These are phyloP conservation scores for Girardia tigrina DNA, from an alignment of 2,888 invertebrate genomes.

Conservation along the genomic window DNA sequence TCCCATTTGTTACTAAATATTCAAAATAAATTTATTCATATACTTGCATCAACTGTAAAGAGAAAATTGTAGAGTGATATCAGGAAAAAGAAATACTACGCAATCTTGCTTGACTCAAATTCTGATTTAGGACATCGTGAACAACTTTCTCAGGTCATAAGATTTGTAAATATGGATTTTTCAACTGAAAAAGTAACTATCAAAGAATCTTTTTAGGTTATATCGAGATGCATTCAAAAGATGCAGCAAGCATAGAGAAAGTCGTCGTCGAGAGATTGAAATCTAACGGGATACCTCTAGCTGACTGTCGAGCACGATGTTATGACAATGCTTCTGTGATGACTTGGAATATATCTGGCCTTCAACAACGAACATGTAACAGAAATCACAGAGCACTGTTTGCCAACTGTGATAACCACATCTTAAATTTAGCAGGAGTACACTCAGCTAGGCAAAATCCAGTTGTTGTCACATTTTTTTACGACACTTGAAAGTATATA, in stretches of 20 bases:
- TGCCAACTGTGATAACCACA: not conserved
- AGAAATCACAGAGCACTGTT: not conserved
- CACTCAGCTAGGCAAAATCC: not conserved
- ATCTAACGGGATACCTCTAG: not conserved
- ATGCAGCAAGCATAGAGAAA: not conserved
- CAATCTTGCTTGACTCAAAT: too few species aligned
- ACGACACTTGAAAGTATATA: not conserved
- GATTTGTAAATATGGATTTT: conserved; percentile 20
- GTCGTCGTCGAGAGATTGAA: not conserved
- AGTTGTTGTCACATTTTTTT: too few species aligned
- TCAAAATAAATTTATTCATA: too few species aligned
- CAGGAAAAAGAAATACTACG: too few species aligned
- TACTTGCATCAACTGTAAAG: too few species aligned
- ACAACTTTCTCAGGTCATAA: not conserved
- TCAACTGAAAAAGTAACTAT: not conserved
- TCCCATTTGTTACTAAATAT: too few species aligned
- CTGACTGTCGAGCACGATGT: not conserved
- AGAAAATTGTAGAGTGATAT: too few species aligned
- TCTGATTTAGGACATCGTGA: too few species aligned
- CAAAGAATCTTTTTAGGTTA: not conserved
- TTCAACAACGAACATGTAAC: not conserved
- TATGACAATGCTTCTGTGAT: not conserved
- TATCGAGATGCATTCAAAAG: not conserved
- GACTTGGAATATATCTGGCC: not conserved
- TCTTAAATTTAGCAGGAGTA: not conserved